A percentile compares a stretch with the other conserved stretches of the same genome.
phyloP scores from a whole-genome alignment of 2,113 vertebrate genomes.

The Callocephalon fimbriatum region DNA sequence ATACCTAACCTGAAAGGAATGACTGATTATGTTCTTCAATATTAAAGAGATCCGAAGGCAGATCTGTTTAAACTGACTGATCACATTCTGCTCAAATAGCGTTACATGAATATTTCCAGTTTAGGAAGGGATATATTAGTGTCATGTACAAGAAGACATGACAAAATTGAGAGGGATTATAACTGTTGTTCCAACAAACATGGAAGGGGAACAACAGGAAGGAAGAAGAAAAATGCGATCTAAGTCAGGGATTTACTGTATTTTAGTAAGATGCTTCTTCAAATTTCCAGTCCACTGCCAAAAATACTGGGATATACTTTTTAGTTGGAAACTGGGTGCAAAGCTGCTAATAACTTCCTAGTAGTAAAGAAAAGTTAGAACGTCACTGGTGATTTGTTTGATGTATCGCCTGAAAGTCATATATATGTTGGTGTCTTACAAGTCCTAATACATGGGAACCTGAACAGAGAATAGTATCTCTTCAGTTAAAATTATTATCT shows the following conservation, averaged over 20 bases:
- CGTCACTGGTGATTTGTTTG: background rate
- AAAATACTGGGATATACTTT: background rate
- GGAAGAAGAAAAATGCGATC: background rate
- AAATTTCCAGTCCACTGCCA: background rate
- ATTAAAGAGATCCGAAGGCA: constrained; percentile 3
- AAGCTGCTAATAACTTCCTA: background rate
- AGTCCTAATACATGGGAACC: background rate
- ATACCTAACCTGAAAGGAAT: constrained; percentile 28
- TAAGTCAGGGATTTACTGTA: background rate
- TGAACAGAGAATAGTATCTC: background rate
- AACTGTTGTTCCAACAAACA: background rate
- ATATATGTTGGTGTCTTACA: background rate
- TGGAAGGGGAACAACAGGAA: background rate
- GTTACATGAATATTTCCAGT: background rate
- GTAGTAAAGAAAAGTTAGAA: background rate
- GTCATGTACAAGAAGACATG: background rate
- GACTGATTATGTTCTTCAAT: background rate
- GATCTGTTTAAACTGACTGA: constrained; percentile 17
- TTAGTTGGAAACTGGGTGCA: background rate
- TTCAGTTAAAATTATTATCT: background rate
- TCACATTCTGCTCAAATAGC: background rate
- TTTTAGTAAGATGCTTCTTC: background rate
- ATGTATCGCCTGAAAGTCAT: background rate
- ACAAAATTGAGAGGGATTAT: background rate
- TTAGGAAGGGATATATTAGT: background rate